Base-by-base conservation (phyloP, 2,113 vertebrate species). In the Serinus canaria region DNA sequence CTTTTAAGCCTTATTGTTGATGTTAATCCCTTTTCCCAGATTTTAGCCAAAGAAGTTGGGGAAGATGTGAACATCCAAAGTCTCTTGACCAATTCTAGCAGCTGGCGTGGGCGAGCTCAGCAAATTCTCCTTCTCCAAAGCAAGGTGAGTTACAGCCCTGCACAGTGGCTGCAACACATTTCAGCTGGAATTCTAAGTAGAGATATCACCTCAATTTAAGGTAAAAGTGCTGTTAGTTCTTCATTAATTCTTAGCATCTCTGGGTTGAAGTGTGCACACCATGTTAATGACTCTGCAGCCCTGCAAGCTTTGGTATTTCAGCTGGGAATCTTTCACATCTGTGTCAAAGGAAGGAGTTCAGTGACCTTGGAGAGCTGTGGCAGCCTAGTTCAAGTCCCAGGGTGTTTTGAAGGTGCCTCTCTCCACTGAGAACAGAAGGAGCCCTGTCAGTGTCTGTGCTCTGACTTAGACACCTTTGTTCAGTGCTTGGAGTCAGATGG, bases 71-170 rank as follows among this genome's bases (percentile, higher is more conserved):
- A 94, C 43, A 66, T 99, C 62, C 98, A 98, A 81, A 98, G 97
- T 50, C 96, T 99, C 43, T 72, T 99, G 60, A 95, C 83, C 89
- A 97, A 89, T 25, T 98, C 98, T 1, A 98, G 99, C 66, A 98
- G 88, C 93, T 99, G 99, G 97, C 98, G 99, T 83, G 99, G 99
- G 12, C 98, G 99, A 24, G 98, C 99, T 15, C 99, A 99, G 93
- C 99, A 99, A 90, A 99, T 99, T 41, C 98, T 99, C 5, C 95
- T 98, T 87, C 96, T 99, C 47, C 99, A 99, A 84, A 98, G 94
- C 92, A 98, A 98, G 98, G 99, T 99, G 93, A 98, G 98, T 87
- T 35, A 27, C 10, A 3, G 9, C 7, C 15, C 75, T 88, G 74
- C 17, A 3, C 1, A 1, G 24, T 37, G 49, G 52, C 49, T 25